Conservation (phyloP, 2,888 invertebrate genomes). For the Callinectes sapidus region DNA sequence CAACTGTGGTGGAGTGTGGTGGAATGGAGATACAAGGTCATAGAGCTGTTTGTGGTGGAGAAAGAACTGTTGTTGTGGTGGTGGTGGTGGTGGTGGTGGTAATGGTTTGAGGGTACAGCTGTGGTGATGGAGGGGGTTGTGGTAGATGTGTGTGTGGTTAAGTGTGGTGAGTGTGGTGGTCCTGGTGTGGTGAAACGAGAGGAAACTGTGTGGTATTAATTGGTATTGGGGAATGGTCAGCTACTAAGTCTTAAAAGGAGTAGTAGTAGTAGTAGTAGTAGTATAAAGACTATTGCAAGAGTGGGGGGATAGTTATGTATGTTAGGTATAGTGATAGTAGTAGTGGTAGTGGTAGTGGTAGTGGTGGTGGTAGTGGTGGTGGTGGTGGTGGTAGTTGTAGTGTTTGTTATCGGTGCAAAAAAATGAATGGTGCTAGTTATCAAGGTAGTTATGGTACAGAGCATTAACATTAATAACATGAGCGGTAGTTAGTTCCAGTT, state of each 20-base stretch:
- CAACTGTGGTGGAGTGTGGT: constrained; percentile 1
- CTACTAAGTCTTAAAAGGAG: background rate
- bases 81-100: no score
- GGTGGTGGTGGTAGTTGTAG: background rate
- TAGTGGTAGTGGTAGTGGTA: background rate
- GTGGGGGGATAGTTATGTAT: background rate
- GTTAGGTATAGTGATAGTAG: no score
- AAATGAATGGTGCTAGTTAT: background rate
- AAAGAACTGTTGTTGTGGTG: background rate
- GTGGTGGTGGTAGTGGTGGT: background rate
- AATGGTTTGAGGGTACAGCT: background rate
- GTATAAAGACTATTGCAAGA: background rate
- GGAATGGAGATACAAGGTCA: background rate
- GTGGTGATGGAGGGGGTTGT: background rate
- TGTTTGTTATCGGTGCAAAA: background rate
- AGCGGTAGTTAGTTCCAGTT: background rate
- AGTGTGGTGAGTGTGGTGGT: background rate
- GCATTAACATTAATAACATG: background rate
- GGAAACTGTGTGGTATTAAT: background rate
- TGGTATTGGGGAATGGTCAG: background rate
- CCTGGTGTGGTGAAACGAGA: background rate
- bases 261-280: background rate
- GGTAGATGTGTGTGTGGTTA: no score
- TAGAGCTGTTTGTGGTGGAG: background rate
- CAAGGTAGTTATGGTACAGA: background rate